A percentile compares a stretch with the other conserved stretches of the same genome.
Conservation (phyloP, 1,140 invertebrate genomes). For the Ylistrum balloti region DNA sequence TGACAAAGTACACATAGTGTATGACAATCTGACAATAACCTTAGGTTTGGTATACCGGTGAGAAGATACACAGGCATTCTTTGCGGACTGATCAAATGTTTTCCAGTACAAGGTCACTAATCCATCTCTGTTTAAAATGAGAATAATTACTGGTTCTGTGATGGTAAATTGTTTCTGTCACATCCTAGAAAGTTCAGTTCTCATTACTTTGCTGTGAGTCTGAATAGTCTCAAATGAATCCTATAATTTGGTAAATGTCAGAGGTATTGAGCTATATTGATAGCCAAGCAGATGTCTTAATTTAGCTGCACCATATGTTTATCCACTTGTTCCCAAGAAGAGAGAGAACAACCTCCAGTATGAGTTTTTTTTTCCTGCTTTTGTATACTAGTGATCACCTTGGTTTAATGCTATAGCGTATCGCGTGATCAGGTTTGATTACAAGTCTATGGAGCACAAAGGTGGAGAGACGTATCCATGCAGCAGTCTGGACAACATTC, state of each 20-base stretch:
- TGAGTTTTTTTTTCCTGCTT: not conserved
- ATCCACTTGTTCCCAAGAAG: slow-evolving; percentile 16
- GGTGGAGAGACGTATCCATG: slow-evolving; percentile 22
- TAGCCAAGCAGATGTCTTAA: slow-evolving; percentile 1
- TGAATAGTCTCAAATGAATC: slow-evolving; percentile 27
- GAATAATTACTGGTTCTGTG: slow-evolving; percentile 14
- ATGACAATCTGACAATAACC: not conserved
- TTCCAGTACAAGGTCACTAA: not conserved
- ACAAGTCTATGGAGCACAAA: slow-evolving; percentile 9
- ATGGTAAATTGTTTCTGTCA: slow-evolving; percentile 26
- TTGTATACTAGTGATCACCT: slow-evolving; percentile 10
- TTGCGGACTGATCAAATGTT: slow-evolving; percentile 4
- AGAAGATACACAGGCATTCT: not conserved
- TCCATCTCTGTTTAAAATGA: not conserved
- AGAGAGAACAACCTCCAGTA: not conserved
- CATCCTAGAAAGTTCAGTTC: slow-evolving; percentile 1
- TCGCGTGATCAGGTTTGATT: not conserved
- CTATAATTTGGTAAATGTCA: slow-evolving; percentile 1
- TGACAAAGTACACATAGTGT: not conserved
- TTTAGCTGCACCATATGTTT: slow-evolving; percentile 10
- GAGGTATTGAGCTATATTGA: slow-evolving; percentile 38
- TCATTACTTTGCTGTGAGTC: not conserved
- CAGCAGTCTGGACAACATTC: not conserved
- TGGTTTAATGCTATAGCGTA: slow-evolving; percentile 34
- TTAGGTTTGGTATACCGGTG: not conserved